Base-by-base conservation (phyloP, 2,113 vertebrate species). In the Mohoua ochrocephala region DNA sequence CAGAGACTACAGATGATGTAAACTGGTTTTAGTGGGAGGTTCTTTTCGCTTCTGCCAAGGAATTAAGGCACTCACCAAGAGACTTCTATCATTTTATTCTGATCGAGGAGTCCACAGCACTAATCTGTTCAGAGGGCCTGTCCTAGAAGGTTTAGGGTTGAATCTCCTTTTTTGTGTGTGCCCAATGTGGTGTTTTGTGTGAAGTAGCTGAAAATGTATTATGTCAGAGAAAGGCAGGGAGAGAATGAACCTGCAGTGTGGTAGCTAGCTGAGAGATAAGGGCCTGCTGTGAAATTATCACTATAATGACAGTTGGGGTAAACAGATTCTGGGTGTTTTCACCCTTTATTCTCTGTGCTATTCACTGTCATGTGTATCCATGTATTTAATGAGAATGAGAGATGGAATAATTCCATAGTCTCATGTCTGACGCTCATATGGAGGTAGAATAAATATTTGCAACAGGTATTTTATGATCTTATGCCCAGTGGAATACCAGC, bases 351-450 rank as follows among this genome's bases (percentile, higher is more conserved):
- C 37, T 78, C 39, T 31, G 4, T 53, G 44, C 6, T 59, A 1
- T 24, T 69, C 23, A 10, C 33, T 63, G 27, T 15, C 22, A 4
- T 5, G 10, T 35, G 11, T 35, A n/a, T 49, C n/a, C 12, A 12
- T 3, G 2, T 35, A 24, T 11, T 69, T 56, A 67, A 10, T 56
- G 30, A 74, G 33, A 67, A 42, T 0, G 2, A 76, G 15, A 52
- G 28, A 26, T 0, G 4, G 18, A 59, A 17, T 41, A 59, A 45
- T 24, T 56, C 44, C 11, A 1, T 6, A 20, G 5, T 26, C 68
- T 67, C 0, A 0, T n/a, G 10, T 24, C 16, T 54, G 39, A 37
- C 21, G 53, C 15, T 49, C 10, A 31, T 11, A 7, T 45, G 23
- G 44, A 82, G 27, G 23, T 13, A 42, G 7, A 56, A 49, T 57